Evolutionary conservation across 2,888 invertebrate species (phyloP).

Genomic region (Rhamnusium bicolor): DNA sequence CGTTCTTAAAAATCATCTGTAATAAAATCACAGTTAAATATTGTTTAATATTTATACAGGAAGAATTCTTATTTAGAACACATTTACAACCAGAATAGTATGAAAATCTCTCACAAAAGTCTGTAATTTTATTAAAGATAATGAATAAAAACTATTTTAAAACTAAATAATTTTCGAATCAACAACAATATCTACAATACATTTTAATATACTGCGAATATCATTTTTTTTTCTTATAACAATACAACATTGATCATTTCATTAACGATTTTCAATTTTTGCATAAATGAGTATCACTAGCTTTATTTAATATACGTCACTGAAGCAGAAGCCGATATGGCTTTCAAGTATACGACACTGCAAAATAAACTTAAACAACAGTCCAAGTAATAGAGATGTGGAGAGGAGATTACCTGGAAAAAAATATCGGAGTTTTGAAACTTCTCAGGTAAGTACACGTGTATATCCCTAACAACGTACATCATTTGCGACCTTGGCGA

Average conservation of each 20-base stretch:
- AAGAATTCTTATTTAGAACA: slow-evolving; percentile 40
- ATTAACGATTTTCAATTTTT: slow-evolving; percentile 73
- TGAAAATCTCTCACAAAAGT: slow-evolving; percentile 38
- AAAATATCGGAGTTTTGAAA: no score
- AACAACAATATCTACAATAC: slow-evolving; percentile 71
- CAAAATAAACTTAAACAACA: slow-evolving; percentile 24
- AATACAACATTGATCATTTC: slow-evolving; percentile 80
- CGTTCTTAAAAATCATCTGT: slow-evolving; percentile 45
- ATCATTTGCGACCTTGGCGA: no score
- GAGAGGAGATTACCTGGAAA: no score
- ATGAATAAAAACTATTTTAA: slow-evolving; percentile 58
- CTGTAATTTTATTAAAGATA: slow-evolving; percentile 52
- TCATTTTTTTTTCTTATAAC: slow-evolving; percentile 71
- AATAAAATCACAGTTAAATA: slow-evolving; percentile 42
- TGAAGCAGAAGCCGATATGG: slow-evolving; percentile 64
- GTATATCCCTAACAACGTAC: no score
- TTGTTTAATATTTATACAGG: slow-evolving; percentile 36
- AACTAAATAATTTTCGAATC: slow-evolving; percentile 62
- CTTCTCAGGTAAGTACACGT: no score
- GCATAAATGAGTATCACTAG: slow-evolving; percentile 68
- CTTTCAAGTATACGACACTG: slow-evolving; percentile 39
- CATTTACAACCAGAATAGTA: slow-evolving; percentile 34
- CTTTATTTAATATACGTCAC: slow-evolving; percentile 64
- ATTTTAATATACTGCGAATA: slow-evolving; percentile 70
- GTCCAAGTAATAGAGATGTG: no score